Evolutionary conservation across 1,140 invertebrate genomes (phyloP).

Genomic region (Tribolium castaneum): DNA sequence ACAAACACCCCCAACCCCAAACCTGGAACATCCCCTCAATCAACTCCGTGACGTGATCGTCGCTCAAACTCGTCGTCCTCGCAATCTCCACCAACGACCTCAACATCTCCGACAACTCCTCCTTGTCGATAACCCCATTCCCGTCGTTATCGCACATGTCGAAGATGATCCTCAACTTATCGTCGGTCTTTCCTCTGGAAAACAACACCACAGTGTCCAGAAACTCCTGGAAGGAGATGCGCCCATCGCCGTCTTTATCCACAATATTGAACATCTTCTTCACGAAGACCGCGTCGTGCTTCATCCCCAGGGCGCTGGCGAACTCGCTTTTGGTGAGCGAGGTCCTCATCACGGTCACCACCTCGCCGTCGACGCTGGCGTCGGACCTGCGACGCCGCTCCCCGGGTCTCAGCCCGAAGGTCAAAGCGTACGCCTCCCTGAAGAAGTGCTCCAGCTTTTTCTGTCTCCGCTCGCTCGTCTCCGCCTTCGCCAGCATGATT

Average conservation of each 20-base stretch:
- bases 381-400: conserved; percentile 77
- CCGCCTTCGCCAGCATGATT: conserved; percentile 91
- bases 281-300: conserved; percentile 95
- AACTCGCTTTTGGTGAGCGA: conserved; percentile 96
- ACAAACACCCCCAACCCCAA: conserved; percentile 1
- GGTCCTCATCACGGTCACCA: conserved; percentile 92
- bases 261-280: conserved; percentile 99
- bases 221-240: conserved; percentile 97
- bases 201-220: conserved; percentile 95
- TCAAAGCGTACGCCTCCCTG: conserved; percentile 95
- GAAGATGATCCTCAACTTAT: conserved; percentile 96
- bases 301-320: conserved; percentile 97
- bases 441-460: conserved; percentile 98
- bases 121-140: conserved; percentile 95
- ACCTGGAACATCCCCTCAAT: conserved; percentile 95
- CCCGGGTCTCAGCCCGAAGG: conserved; percentile 85
- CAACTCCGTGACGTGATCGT: conserved; percentile 90
- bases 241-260: conserved; percentile 94
- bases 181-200: conserved; percentile 91
- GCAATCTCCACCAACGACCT: conserved; percentile 95
- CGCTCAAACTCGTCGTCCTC: conserved; percentile 87
- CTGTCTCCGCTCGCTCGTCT: conserved; percentile 95
- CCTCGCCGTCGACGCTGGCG: conserved; percentile 83
- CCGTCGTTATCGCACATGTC: conserved; percentile 99
- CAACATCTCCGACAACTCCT: conserved; percentile 93